phyloP scores from a whole-genome alignment of 35 echinoderm and acorn worm genomes.

The Heliocidaris tuberculata region DNA sequence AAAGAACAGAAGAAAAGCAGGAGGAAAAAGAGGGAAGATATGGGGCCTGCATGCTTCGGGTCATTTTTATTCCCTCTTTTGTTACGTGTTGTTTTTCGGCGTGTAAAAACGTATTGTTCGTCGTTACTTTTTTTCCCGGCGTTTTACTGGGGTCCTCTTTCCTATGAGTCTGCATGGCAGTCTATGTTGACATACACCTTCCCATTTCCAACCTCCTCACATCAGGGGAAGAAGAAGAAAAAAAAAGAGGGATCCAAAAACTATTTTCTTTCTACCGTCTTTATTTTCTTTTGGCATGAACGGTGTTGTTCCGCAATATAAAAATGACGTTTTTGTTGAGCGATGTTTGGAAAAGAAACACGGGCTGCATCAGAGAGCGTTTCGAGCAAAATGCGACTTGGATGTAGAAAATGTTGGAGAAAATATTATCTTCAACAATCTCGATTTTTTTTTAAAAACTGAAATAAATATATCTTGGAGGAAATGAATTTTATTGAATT shows the following conservation, averaged over 20 bases:
- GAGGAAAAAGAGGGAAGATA: not conserved
- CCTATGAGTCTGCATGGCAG: not conserved
- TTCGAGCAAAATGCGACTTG: not conserved
- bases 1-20: not conserved
- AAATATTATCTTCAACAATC: not conserved
- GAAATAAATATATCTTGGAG: no score
- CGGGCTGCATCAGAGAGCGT: not conserved
- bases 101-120: slow-evolving; percentile 19
- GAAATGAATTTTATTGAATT: no score
- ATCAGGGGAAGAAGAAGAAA: not conserved
- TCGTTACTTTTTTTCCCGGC: slow-evolving; percentile 9
- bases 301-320: slow-evolving; percentile 28
- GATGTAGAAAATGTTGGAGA: not conserved
- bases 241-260: not conserved
- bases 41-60: slow-evolving; percentile 2
- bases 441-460: not conserved
- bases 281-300: slow-evolving; percentile 30
- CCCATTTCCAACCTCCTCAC: slow-evolving; percentile 10
- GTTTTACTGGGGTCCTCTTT: not conserved
- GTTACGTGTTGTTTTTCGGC: not conserved
- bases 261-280: not conserved
- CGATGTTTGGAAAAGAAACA: slow-evolving; percentile 20
- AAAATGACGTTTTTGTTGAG: slow-evolving; percentile 27
- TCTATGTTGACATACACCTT: slow-evolving; percentile 31
- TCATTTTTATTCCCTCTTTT: slow-evolving; percentile 37